Evolutionary conservation across 2,888 invertebrate species (phyloP).

Genomic region (Calephelis perditalis): DNA sequence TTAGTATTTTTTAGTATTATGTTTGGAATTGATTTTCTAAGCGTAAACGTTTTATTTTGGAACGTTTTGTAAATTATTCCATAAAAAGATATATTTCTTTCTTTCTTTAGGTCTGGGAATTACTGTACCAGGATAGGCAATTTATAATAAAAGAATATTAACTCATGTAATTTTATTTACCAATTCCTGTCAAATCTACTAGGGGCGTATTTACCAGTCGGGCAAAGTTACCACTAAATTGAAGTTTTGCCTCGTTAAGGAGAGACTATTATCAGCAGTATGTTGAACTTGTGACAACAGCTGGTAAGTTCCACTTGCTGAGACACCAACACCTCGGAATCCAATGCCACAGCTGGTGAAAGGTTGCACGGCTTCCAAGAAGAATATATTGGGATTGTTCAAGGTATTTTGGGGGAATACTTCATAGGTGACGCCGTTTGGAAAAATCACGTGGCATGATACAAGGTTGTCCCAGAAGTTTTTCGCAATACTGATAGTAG

Average conservation of each 20-base stretch:
- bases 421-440: slow-evolving; percentile 40
- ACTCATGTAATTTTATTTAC: too few species aligned
- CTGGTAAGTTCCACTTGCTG: slow-evolving; percentile 44
- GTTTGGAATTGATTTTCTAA: too few species aligned
- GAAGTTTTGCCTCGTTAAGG: slow-evolving; percentile 39
- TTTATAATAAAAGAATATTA: too few species aligned
- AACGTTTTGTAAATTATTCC: too few species aligned
- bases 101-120: too few species aligned
- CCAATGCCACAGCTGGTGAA: slow-evolving; percentile 39
- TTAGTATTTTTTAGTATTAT: too few species aligned
- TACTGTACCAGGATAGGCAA: too few species aligned
- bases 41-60: too few species aligned
- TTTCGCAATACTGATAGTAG: slow-evolving; percentile 38
- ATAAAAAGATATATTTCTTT: too few species aligned
- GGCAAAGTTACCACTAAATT: slow-evolving; percentile 37
- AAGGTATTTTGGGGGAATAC: slow-evolving; percentile 38
- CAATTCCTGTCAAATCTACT: too few species aligned
- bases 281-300: slow-evolving; percentile 39
- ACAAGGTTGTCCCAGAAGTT: slow-evolving; percentile 36
- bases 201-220: slow-evolving; percentile 10
- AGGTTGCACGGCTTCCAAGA: slow-evolving; percentile 29
- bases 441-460: slow-evolving; percentile 42
- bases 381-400: slow-evolving; percentile 28
- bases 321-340: slow-evolving; percentile 35
- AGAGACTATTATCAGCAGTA: slow-evolving; percentile 28